Percentiles rank a stretch among this genome's conserved stretches.
Evolutionary conservation across 2,888 invertebrate species (phyloP).

Genomic region (Unio delphinus): DNA sequence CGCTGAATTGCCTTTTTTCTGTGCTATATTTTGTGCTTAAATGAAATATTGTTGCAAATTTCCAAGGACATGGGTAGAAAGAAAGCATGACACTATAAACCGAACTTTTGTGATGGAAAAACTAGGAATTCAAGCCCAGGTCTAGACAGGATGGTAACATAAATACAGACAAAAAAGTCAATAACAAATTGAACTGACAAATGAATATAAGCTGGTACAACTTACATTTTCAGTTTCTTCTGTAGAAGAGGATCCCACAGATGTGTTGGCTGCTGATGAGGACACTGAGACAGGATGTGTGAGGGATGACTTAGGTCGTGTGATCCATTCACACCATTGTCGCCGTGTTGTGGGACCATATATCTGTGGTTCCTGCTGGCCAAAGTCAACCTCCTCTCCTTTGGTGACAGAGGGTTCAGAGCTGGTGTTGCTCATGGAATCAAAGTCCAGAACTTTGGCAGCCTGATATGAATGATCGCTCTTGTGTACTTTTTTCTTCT

Average conservation of each 20-base stretch:
- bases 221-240: slow-evolving; percentile 46
- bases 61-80: too few relatives aligned
- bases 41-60: too few relatives aligned
- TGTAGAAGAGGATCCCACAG: too few relatives aligned
- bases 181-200: neutral
- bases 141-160: too few relatives aligned
- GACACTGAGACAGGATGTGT: slow-evolving; percentile 19
- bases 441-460: slow-evolving; percentile 60
- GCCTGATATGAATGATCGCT: slow-evolving; percentile 38
- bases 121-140: too few relatives aligned
- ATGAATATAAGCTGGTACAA: slow-evolving; percentile 11
- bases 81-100: too few relatives aligned
- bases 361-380: slow-evolving; percentile 63
- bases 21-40: too few relatives aligned
- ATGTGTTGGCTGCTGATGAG: neutral
- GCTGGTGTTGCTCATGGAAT: slow-evolving; percentile 60
- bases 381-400: slow-evolving; percentile 18
- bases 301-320: slow-evolving; percentile 34
- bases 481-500: slow-evolving; percentile 4
- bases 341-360: slow-evolving; percentile 81
- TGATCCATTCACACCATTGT: slow-evolving; percentile 82
- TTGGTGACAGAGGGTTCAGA: slow-evolving; percentile 36
- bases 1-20: too few relatives aligned
- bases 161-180: neutral
- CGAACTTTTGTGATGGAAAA: too few relatives aligned